A percentile compares a stretch with the other conserved stretches of the same genome.
These are phyloP conservation scores for Halcyon badia DNA, from an alignment of 2,797 vertebrate species.

Conservation along the genomic window DNA sequence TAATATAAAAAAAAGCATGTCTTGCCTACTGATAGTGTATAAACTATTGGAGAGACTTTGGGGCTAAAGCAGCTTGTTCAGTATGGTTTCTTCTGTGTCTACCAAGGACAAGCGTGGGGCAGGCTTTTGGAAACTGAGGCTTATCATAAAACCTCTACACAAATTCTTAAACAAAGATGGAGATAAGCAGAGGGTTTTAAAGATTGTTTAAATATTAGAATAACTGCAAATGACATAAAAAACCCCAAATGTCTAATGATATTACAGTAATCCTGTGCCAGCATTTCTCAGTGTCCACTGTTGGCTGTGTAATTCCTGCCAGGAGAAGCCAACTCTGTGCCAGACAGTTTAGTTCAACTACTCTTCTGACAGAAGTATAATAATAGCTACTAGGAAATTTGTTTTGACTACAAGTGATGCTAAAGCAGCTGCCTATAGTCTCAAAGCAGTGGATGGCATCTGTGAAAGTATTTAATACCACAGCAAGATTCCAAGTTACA, in stretches of 20 bases:
- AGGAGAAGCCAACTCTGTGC: neutral
- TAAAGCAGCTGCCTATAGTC: constrained; percentile 75
- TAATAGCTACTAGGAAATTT: constrained; percentile 34
- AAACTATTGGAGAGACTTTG: neutral
- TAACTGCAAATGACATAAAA: neutral
- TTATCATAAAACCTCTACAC: neutral
- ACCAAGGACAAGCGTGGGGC: neutral
- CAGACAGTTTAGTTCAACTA: constrained; percentile 19
- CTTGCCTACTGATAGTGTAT: neutral
- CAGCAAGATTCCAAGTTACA: constrained; percentile 72
- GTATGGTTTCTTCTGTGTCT: neutral
- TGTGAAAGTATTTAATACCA: constrained; percentile 77
- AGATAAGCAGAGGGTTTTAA: neutral
- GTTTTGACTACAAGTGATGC: constrained; percentile 60
- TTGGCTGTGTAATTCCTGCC: neutral
- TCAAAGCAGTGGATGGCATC: constrained; percentile 64
- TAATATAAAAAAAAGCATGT: neutral
- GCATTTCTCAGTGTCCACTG: constrained; percentile 19
- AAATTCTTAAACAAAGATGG: neutral
- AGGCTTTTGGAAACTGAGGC: neutral
- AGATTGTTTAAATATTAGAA: neutral
- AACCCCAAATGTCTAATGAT: neutral
- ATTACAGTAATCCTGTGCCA: neutral
- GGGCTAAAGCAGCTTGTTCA: neutral
- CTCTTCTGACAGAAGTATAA: constrained; percentile 27